Conservation (phyloP, 2,797 vertebrate species). For the Spinibarbus caldwelli region DNA sequence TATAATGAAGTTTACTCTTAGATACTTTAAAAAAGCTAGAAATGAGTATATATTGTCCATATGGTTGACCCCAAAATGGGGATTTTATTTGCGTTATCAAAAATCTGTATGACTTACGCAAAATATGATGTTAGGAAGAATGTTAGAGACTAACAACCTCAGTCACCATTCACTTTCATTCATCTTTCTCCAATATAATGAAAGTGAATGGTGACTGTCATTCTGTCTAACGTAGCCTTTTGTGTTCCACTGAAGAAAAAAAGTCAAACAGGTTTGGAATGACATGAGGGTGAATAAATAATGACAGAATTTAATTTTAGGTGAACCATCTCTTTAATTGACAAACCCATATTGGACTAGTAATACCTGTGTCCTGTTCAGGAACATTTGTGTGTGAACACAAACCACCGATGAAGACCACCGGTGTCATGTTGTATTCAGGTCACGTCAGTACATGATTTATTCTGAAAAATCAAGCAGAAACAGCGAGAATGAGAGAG, state of each 20-base stretch:
- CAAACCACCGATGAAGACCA: neutral
- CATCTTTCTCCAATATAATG: too few species aligned
- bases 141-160: neutral
- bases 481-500: neutral
- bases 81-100: neutral
- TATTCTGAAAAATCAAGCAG: slow-evolving; percentile 25
- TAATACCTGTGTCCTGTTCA: neutral
- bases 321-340: neutral
- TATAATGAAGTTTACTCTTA: neutral
- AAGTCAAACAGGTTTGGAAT: neutral
- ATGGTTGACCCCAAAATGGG: neutral
- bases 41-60: neutral
- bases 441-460: slow-evolving; percentile 49
- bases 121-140: slow-evolving; percentile 1
- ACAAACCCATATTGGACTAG: neutral
- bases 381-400: neutral
- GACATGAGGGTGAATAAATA: neutral
- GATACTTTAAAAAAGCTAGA: too few species aligned
- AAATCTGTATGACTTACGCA: neutral
- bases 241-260: neutral
- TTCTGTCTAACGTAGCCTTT: neutral
- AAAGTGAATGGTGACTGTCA: neutral
- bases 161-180: neutral
- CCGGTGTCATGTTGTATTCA: slow-evolving; percentile 20
- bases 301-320: neutral